Base-by-base conservation (phyloP, 2,797 vertebrate species). In the Hippopotamyrus pictus region DNA sequence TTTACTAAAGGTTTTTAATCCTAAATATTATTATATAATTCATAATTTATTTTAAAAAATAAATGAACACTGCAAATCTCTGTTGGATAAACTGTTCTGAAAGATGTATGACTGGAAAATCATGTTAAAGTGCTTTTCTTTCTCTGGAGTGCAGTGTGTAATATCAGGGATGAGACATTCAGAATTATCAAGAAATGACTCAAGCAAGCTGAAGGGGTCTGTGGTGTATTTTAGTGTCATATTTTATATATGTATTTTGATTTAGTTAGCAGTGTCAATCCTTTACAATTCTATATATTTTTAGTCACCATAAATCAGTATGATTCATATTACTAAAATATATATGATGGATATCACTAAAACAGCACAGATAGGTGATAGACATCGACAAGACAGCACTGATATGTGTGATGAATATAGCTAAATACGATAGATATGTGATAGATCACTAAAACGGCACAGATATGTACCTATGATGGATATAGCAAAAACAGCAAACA, bases 121-220 rank as follows among this genome's bases (percentile, higher is more conserved):
- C 14, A 79, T 79, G 69, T 76, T 76, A 44, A 44, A 37, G 37
- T 79, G 6, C 17, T 84, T 50, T 46, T 84, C n/a, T 46, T 50
- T 84, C 1, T 46, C n/a, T 46, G 79, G 46, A 84, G 5, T 84
- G n/a, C 46, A 48, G 48, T 48, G 44, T 46, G 4, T 84, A 22
- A 48, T 84, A 84, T 25, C n/a, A 46, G 22, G 82, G n/a, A 84
- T 84, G 19, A 41, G 25, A 57, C 17, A 51, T 29, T 37, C 22
- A 50, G 48, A 86, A 69, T 33, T 69, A 29, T 86, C 19, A 65
- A 62, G 19, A 9, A 85, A 85, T 91, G 91, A 92, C 94, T 90
- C 94, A 94, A 94, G 93, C 94, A 94, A 91, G 93, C 93, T 88
- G 53, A 73, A 50, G 62, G 86, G 41, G 57, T 65, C 37, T 59